These are phyloP conservation scores for Aspidoscelis tigris DNA, from an alignment of 2,113 vertebrate genomes.

Conservation along the genomic window DNA sequence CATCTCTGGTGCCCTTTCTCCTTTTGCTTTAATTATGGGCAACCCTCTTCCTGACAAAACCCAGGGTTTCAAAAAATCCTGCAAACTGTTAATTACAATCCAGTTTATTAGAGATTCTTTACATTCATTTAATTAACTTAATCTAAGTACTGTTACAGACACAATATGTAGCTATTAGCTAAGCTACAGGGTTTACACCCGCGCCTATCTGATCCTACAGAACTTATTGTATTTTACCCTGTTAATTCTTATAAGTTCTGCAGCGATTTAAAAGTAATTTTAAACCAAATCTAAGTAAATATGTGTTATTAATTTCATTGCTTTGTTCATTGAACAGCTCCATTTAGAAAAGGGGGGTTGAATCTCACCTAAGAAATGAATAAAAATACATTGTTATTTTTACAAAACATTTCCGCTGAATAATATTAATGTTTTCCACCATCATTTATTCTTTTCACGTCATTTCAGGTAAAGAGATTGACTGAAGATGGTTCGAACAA, in stretches of 20 bases:
- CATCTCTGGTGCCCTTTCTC: neutral
- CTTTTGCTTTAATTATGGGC: constrained; percentile 17
- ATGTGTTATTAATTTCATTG: constrained; percentile 1
- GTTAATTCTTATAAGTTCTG: constrained; percentile 1
- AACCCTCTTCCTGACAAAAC: constrained; percentile 35
- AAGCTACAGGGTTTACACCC: constrained; percentile 34
- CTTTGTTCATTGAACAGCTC: neutral
- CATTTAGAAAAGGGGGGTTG: neutral
- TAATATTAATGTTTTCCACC: constrained; percentile 11
- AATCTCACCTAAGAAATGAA: constrained; percentile 7
- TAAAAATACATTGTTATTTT: constrained; percentile 37
- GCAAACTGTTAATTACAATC: constrained; percentile 20
- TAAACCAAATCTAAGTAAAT: neutral
- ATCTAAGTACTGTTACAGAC: constrained; percentile 34
- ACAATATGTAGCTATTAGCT: neutral
- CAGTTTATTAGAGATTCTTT: neutral
- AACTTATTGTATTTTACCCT: constrained; percentile 5
- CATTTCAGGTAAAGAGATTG: constrained; percentile 82
- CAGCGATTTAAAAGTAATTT: constrained; percentile 11
- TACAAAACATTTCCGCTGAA: constrained; percentile 20
- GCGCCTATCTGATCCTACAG: neutral
- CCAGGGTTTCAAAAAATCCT: neutral
- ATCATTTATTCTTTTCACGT: constrained; percentile 40
- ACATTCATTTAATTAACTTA: constrained; percentile 46
- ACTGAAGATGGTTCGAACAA: constrained; percentile 87